These are phyloP conservation scores for Phyllopteryx taeniolatus DNA, from an alignment of 2,113 vertebrate species.

Conservation along the genomic window DNA sequence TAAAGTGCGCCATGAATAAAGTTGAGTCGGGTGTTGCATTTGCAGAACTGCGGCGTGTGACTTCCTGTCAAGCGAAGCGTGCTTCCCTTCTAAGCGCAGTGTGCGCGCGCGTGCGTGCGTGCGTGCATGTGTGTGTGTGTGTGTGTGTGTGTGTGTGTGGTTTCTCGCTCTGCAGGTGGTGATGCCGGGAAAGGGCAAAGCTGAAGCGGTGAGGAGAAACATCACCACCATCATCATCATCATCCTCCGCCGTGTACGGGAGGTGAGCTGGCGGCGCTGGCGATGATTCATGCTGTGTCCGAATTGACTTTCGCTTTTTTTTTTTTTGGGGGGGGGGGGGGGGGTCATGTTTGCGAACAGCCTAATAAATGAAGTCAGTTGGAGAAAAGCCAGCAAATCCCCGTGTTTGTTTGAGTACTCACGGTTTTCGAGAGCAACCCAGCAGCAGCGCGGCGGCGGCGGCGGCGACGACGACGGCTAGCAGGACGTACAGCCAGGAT, in stretches of 20 bases:
- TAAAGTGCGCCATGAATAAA: background rate
- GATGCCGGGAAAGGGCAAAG: conserved; percentile 48
- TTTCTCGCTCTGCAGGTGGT: conserved; percentile 64
- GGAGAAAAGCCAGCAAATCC: background rate
- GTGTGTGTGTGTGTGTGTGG: conserved; percentile 29
- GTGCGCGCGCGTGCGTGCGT: background rate
- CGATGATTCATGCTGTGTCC: background rate
- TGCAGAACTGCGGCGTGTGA: conserved; percentile 27
- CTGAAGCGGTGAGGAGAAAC: conserved; percentile 9
- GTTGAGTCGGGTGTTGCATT: background rate
- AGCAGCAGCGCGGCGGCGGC: background rate
- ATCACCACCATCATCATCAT: background rate
- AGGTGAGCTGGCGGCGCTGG: conserved; percentile 26
- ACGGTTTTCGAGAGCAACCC: conserved; percentile 35
- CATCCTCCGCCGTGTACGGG: background rate
- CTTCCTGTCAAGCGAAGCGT: conserved; percentile 58
- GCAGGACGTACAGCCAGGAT: fast-evolving
- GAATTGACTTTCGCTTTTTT: background rate
- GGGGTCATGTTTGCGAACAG: background rate
- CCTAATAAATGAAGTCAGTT: background rate
- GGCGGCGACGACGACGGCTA: fast-evolving
- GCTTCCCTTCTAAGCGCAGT: background rate
- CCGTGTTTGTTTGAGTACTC: conserved; percentile 21
- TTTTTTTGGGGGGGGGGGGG: no score
- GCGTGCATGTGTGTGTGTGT: no score